Evolutionary conservation across 2,797 vertebrate genomes (phyloP).

Genomic region (Centroberyx gerrardi): DNA sequence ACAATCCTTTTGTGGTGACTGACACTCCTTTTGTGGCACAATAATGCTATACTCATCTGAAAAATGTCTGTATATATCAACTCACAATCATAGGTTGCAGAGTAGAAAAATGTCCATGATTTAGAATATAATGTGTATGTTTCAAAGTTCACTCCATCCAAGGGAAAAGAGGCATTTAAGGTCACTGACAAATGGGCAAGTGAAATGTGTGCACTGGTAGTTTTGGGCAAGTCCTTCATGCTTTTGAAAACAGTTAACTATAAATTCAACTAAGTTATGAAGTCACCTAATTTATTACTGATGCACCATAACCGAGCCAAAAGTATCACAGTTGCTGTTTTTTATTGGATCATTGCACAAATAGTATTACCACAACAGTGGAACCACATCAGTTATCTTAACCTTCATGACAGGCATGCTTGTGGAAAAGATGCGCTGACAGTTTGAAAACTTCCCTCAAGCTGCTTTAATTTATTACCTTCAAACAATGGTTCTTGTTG

Average conservation of each 20-base stretch:
- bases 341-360: slow-evolving; percentile 1
- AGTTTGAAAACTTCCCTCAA: slow-evolving; percentile 26
- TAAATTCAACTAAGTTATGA: neutral
- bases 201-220: slow-evolving; percentile 9
- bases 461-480: slow-evolving; percentile 36
- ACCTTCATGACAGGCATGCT: slow-evolving; percentile 19
- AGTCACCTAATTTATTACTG: neutral
- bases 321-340: neutral
- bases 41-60: slow-evolving; percentile 64
- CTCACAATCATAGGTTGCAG: slow-evolving; percentile 65
- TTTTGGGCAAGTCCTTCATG: neutral
- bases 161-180: slow-evolving; percentile 6
- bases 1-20: slow-evolving; percentile 60
- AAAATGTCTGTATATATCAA: slow-evolving; percentile 37
- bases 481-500: slow-evolving; percentile 51
- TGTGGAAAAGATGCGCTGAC: slow-evolving; percentile 4
- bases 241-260: neutral
- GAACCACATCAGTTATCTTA: slow-evolving; percentile 15
- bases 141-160: slow-evolving; percentile 46
- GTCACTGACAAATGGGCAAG: slow-evolving; percentile 21
- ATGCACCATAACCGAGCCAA: too few species aligned
- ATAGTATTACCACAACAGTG: neutral
- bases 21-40: slow-evolving; percentile 75
- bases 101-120: slow-evolving; percentile 53
- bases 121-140: slow-evolving; percentile 57